A percentile compares a stretch with the other conserved stretches of the same genome.
Conservation (phyloP, 2,888 invertebrate genomes). For the Rambutsinella grinnellia region DNA sequence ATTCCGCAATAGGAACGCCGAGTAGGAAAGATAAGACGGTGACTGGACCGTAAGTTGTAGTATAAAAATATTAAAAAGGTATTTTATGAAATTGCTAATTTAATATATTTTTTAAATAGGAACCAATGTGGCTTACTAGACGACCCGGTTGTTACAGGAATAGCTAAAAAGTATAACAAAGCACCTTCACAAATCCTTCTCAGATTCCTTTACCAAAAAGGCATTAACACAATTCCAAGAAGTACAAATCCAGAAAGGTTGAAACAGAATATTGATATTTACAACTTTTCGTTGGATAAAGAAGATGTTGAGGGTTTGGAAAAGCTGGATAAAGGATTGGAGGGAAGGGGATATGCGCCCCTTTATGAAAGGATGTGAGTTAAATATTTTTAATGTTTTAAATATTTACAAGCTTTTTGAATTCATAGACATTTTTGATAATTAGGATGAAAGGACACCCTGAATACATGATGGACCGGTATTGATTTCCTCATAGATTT, state of each 20-base stretch:
- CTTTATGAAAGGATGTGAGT: too few relatives aligned
- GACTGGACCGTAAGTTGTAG: background rate
- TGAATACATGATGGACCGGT: too few relatives aligned
- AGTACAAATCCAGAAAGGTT: constrained; percentile 82
- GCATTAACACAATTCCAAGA: constrained; percentile 85
- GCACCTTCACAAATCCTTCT: constrained; percentile 83
- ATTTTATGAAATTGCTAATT: background rate
- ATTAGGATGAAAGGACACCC: too few relatives aligned
- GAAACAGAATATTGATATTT: constrained; percentile 77
- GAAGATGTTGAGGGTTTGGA: constrained; percentile 76
- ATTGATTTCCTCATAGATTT: too few relatives aligned
- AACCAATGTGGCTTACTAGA: constrained; percentile 62
- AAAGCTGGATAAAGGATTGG: constrained; percentile 76
- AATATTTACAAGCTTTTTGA: too few relatives aligned
- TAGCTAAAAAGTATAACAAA: constrained; percentile 73
- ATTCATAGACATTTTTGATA: too few relatives aligned
- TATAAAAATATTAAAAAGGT: too few relatives aligned
- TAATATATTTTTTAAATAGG: background rate
- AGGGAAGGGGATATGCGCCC: too few relatives aligned
- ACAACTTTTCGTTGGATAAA: constrained; percentile 78
- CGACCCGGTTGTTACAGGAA: constrained; percentile 68
- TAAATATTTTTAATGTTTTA: too few relatives aligned
- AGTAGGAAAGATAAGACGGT: constrained; percentile 70
- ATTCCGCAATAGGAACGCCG: constrained; percentile 83
- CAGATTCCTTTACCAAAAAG: constrained; percentile 80